phyloP scores from a whole-genome alignment of 2,888 invertebrate genomes.

The Pseudococcus jackbeardsleyi region DNA sequence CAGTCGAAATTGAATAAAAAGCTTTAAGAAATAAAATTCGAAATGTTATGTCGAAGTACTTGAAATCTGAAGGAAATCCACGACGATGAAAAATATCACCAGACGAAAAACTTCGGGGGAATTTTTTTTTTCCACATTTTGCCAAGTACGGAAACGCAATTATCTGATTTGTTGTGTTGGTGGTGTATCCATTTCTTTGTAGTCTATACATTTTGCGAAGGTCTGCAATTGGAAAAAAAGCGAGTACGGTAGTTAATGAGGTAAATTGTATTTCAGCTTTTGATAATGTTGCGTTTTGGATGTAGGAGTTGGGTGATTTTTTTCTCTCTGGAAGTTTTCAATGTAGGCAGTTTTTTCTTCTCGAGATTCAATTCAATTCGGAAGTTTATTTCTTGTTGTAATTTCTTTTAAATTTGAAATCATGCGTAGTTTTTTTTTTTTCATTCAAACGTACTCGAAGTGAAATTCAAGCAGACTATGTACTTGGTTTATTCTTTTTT shows the following conservation, averaged over 20 bases:
- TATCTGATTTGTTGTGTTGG: not conserved
- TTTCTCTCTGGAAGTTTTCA: not conserved
- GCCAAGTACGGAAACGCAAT: not conserved
- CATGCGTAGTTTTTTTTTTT: not conserved
- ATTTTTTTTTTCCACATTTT: not conserved
- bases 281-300: not conserved
- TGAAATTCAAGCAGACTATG: not conserved
- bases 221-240: not conserved
- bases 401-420: not conserved
- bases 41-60: not conserved
- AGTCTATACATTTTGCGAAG: not conserved
- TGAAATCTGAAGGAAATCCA: not conserved
- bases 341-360: not conserved
- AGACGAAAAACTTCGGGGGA: not conserved
- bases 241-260: not conserved
- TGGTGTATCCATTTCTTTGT: not conserved
- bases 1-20: not conserved
- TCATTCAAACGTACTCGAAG: not conserved
- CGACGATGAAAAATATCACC: not conserved
- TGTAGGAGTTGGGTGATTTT: not conserved
- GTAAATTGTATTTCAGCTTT: conserved; percentile 2
- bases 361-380: not conserved
- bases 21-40: not conserved
- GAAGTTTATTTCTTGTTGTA: not conserved
- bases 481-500: not conserved